Conservation (phyloP, 2,888 invertebrate genomes). For the Callyntrura guangdongensis region DNA sequence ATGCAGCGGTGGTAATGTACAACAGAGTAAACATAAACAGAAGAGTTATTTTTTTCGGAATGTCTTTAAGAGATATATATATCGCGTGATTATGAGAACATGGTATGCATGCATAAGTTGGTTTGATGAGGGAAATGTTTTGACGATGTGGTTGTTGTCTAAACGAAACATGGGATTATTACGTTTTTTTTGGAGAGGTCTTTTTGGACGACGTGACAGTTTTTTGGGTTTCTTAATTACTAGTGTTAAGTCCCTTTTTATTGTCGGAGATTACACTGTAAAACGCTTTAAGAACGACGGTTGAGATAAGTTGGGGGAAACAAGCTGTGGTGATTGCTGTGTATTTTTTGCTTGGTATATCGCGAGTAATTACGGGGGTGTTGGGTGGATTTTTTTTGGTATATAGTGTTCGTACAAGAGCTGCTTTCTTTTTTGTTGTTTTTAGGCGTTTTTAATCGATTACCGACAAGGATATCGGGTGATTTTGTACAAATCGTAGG, state of each 20-base stretch:
- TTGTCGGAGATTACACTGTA: slow-evolving; percentile 21
- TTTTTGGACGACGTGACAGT: slow-evolving; percentile 62
- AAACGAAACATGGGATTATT: slow-evolving; percentile 27
- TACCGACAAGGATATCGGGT: slow-evolving; percentile 74
- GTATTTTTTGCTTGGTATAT: slow-evolving; percentile 26
- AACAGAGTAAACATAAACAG: not conserved
- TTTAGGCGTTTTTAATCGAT: not conserved
- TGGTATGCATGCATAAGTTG: slow-evolving; percentile 34
- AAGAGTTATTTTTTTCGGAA: not conserved
- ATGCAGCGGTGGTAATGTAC: not conserved
- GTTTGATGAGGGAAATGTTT: not conserved
- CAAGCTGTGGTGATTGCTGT: not conserved
- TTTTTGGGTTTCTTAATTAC: slow-evolving; percentile 71
- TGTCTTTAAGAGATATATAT: slow-evolving; percentile 41
- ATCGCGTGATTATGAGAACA: slow-evolving; percentile 26
- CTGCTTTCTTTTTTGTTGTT: not conserved
- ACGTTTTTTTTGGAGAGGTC: not conserved
- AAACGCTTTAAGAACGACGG: not conserved
- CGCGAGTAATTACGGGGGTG: not conserved
- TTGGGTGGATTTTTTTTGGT: slow-evolving; percentile 19
- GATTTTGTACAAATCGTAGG: not conserved
- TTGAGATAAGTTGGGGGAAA: not conserved
- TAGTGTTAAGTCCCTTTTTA: slow-evolving; percentile 52
- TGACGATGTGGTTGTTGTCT: too few relatives aligned
- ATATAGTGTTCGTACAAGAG: not conserved